A percentile compares a stretch with the other conserved stretches of the same genome.
phyloP scores from a whole-genome alignment of 2,888 invertebrate genomes.

The Cremastobaeus sp. region DNA sequence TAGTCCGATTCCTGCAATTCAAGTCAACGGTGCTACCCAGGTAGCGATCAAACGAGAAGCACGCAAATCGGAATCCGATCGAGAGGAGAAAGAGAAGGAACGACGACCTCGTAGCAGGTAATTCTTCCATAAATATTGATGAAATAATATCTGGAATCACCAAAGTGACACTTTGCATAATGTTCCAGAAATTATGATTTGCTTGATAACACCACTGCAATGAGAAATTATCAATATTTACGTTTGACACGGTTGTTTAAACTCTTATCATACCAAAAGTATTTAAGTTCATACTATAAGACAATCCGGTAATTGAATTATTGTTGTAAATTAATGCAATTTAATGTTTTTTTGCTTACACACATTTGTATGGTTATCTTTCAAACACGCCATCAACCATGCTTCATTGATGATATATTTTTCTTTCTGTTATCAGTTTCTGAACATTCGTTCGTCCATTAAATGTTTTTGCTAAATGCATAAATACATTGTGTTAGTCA shows the following conservation, averaged over 20 bases:
- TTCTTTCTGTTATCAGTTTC: too few relatives aligned
- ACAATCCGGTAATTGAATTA: constrained; percentile 13
- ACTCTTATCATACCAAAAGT: constrained; percentile 1
- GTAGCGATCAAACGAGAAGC: constrained; percentile 71
- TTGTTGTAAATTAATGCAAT: constrained; percentile 7
- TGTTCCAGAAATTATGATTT: constrained; percentile 6
- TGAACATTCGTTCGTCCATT: too few relatives aligned
- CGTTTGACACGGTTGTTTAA: constrained; percentile 6
- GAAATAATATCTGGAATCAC: neutral
- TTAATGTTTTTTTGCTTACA: too few relatives aligned
- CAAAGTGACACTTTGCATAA: too few relatives aligned
- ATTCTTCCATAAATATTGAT: constrained; percentile 1
- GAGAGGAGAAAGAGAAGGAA: constrained; percentile 75
- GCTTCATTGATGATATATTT: too few relatives aligned
- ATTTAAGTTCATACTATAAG: constrained; percentile 7
- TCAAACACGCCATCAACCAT: too few relatives aligned
- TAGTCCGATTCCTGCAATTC: constrained; percentile 63
- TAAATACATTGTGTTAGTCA: too few relatives aligned
- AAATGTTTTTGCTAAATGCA: too few relatives aligned
- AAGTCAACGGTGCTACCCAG: constrained; percentile 73
- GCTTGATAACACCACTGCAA: neutral
- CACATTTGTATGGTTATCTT: too few relatives aligned
- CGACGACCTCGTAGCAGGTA: constrained; percentile 76
- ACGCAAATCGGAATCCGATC: constrained; percentile 76
- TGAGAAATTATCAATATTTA: constrained; percentile 9